phyloP scores from a whole-genome alignment of 2,113 vertebrate genomes.

The Chaenocephalus aceratus region DNA sequence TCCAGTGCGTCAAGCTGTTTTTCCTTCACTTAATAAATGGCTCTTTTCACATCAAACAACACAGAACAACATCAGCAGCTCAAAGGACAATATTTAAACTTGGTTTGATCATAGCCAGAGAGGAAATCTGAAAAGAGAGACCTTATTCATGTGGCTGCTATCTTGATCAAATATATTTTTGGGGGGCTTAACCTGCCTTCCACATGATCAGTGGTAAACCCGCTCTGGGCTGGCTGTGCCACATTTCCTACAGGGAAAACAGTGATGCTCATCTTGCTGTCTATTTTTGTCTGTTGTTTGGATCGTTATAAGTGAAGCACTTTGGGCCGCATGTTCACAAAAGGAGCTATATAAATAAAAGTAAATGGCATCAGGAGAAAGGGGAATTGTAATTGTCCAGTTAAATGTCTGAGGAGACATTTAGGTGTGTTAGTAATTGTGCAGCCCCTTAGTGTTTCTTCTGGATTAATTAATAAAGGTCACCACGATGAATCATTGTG shows the following conservation, averaged over 20 bases:
- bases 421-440: not conserved
- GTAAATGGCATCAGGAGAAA: not conserved
- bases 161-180: too few relatives aligned
- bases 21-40: slow-evolving; percentile 5
- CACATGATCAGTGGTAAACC: too few relatives aligned
- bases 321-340: too few relatives aligned
- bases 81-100: slow-evolving; percentile 19
- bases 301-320: too few relatives aligned
- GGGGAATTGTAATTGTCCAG: not conserved
- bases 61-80: not conserved
- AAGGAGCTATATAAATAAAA: too few relatives aligned
- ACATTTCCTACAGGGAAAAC: too few relatives aligned
- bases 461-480: not conserved
- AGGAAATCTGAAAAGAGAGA: slow-evolving; percentile 8
- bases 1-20: not conserved
- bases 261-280: too few relatives aligned
- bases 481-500: not conserved
- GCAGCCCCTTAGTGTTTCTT: not conserved
- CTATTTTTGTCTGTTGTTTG: too few relatives aligned
- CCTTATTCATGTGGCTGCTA: not conserved
- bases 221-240: too few relatives aligned
- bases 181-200: too few relatives aligned
- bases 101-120: slow-evolving; percentile 7
- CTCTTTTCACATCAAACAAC: slow-evolving; percentile 31
- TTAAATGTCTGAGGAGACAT: slow-evolving; percentile 1